A percentile compares a stretch with the other conserved stretches of the same genome.
Conservation (phyloP, 2,888 invertebrate genomes). For the Dioctria linearis region DNA sequence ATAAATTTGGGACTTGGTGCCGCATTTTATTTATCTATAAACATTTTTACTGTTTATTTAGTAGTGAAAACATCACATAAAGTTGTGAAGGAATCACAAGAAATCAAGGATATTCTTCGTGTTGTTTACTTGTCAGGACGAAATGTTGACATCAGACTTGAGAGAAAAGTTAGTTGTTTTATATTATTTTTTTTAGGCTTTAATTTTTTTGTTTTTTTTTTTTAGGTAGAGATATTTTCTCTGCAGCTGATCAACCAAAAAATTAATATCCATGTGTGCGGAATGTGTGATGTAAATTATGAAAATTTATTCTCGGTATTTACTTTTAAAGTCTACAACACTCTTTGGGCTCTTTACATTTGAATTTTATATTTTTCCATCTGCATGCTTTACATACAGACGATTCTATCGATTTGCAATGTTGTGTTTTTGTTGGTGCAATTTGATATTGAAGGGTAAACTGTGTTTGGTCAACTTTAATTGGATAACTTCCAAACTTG, state of each 20-base stretch:
- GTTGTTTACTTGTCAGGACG: not conserved
- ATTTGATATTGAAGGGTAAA: not conserved
- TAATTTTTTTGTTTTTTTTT: not conserved
- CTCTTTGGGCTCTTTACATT: not conserved
- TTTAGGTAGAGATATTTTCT: not conserved
- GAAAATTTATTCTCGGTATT: slow-evolving; percentile 8
- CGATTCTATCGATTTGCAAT: not conserved
- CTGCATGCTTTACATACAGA: not conserved
- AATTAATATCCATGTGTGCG: not conserved
- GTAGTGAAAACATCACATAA: slow-evolving; percentile 1
- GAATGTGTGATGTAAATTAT: slow-evolving; percentile 4
- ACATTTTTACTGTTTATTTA: slow-evolving; percentile 9
- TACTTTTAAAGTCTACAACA: not conserved
- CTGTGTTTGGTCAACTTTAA: no score
- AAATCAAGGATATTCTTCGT: not conserved
- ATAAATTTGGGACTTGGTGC: not conserved
- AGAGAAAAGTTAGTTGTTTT: not conserved
- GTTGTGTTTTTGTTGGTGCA: not conserved
- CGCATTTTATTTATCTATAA: not conserved
- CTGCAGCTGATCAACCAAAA: not conserved
- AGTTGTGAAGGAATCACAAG: not conserved
- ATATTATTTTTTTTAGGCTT: not conserved
- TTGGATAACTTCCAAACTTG: no score
- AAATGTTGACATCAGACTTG: not conserved
- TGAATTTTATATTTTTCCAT: no score